Conservation (phyloP, 2,113 vertebrate species). For the Protomyctophum bolini region DNA sequence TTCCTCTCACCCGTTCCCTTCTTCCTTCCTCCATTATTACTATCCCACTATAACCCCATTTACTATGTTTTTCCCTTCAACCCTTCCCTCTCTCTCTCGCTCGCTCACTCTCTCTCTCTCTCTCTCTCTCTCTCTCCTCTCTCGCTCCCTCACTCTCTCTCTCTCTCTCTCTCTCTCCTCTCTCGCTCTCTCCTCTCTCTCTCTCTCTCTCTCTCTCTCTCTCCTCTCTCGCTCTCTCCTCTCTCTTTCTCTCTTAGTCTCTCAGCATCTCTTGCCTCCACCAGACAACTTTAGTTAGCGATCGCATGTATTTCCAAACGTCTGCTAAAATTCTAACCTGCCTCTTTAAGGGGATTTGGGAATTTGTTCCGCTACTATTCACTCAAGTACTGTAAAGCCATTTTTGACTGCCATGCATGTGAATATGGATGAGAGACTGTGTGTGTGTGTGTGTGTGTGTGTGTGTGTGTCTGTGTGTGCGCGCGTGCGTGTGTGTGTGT, state of each 20-base stretch:
- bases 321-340: slow-evolving; percentile 44
- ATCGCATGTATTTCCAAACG: slow-evolving; percentile 48
- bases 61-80: too few relatives aligned
- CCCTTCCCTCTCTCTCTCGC: too few relatives aligned
- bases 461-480: neutral
- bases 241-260: neutral
- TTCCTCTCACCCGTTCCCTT: neutral
- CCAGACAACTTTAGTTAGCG: slow-evolving; percentile 29
- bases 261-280: neutral
- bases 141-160: slow-evolving; percentile 1
- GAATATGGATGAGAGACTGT: neutral
- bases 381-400: slow-evolving; percentile 32
- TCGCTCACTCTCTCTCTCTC: neutral
- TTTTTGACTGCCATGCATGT: slow-evolving; percentile 5
- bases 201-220: neutral
- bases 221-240: neutral
- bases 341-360: slow-evolving; percentile 52
- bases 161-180: slow-evolving; percentile 2
- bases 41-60: too few relatives aligned
- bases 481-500: neutral
- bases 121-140: neutral
- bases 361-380: slow-evolving; percentile 55
- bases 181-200: too few relatives aligned
- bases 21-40: too few relatives aligned
- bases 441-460: neutral